Evolutionary conservation across 2,113 vertebrate genomes (phyloP).

Genomic region (Labrus mixtus): DNA sequence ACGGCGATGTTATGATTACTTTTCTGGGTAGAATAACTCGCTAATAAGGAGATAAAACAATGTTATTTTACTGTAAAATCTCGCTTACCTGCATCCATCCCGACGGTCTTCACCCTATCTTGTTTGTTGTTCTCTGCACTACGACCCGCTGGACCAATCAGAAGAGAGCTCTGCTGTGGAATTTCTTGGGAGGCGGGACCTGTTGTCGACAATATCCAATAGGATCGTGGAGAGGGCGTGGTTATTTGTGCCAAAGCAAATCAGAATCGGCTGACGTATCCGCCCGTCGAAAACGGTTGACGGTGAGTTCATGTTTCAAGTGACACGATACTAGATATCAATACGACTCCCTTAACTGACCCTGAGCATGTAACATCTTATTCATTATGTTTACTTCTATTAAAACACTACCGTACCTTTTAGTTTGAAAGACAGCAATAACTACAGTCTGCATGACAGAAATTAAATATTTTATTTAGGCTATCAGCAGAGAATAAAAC

Average conservation of each 20-base stretch:
- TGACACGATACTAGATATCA: neutral
- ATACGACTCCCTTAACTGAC: neutral
- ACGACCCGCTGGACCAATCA: slow-evolving; percentile 67
- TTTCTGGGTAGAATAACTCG: neutral
- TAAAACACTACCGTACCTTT: neutral
- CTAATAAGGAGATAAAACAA: neutral
- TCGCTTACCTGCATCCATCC: slow-evolving; percentile 87
- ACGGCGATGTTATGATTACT: neutral
- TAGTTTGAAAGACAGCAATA: neutral
- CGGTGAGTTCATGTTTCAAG: slow-evolving; percentile 9
- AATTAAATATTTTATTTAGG: no score
- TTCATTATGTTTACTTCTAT: neutral
- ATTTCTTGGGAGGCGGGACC: slow-evolving; percentile 37
- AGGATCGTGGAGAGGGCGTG: neutral
- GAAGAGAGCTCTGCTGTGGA: slow-evolving; percentile 36
- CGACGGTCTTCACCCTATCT: slow-evolving; percentile 83
- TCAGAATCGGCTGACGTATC: slow-evolving; percentile 23
- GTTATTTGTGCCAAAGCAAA: slow-evolving; percentile 5
- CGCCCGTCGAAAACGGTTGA: slow-evolving; percentile 14
- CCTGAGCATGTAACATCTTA: neutral
- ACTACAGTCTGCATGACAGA: no score
- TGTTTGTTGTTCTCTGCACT: slow-evolving; percentile 78
- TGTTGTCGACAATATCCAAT: slow-evolving; percentile 23
- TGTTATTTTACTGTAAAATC: slow-evolving; percentile 29
- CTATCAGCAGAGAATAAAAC: no score